Evolutionary conservation across 2,113 vertebrate genomes (phyloP), one percentile per base, ranked within the genome.

Genomic region (Alaudala cheleensis): DNA sequence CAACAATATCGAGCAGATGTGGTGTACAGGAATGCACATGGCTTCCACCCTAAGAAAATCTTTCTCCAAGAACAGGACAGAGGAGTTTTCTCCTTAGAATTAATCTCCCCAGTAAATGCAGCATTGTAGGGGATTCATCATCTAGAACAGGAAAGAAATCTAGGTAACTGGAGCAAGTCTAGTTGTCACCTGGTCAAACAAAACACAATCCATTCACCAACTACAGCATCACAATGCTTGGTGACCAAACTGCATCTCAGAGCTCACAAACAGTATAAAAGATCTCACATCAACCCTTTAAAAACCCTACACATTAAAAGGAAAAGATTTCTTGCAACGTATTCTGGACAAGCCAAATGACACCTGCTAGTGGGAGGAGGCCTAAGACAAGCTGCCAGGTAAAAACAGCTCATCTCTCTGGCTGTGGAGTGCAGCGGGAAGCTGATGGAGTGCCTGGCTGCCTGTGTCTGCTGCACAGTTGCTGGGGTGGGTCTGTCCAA

Each of bases 401-500:
- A 47, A 73, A 39, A 56, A 67, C 64, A 51, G 78, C 58, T 54
- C 73, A 0, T 13, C 31, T 61, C 76, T 26, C 28, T 2, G 42
- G 61, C 80, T 80, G 81, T 15, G 12, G 37, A 86, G 91, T 69
- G 14, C 76, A 74, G 76, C 7, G 2, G 78, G 90, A 28, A 60
- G 74, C 80, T 64, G 78, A 77, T 6, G 34, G 65, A 90, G 81
- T 1, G 72, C 79, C 78, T 4, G 66, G 17, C 29, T 49, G 87
- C 73, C 79, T 8, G 88, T 2, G 8, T 2, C 28, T 91, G 85
- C 73, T 34, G 76, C 74, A 74, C 91, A 93, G 93, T 96, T 87
- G 92, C 97, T 88, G 76, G 50, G 90, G 83, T 87, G 90, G 73
- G 90, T 69, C 81, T 74, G 70, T 37, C 64, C 14, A 34, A 72